Conservation (phyloP, 2,113 vertebrate species). For the Sapayoa aenigma region DNA sequence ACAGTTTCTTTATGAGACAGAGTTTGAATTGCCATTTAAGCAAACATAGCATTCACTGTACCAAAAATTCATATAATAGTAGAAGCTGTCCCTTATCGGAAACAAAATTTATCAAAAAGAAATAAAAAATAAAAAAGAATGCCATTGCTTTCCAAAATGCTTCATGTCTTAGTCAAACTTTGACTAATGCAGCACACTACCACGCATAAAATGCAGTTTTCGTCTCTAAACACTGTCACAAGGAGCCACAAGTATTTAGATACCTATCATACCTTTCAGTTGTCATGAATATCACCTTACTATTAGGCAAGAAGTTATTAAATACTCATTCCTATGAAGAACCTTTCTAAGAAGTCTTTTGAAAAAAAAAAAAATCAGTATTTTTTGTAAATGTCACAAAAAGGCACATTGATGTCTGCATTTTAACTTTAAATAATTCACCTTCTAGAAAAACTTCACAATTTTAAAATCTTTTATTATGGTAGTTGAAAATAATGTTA, state of each 20-base stretch:
- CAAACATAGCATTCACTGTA: not conserved
- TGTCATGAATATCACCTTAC: not conserved
- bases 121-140: not conserved
- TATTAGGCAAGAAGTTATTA: not conserved
- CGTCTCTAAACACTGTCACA: not conserved
- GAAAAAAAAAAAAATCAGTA: not conserved
- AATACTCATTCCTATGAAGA: not conserved
- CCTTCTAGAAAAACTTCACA: rapidly evolving
- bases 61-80: not conserved
- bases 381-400: not conserved
- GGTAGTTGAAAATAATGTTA: not conserved
- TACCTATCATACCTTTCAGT: not conserved
- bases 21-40: not conserved
- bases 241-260: not conserved
- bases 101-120: not conserved
- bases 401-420: not conserved
- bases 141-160: not conserved
- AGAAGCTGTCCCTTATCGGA: not conserved
- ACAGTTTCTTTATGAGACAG: not conserved
- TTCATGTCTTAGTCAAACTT: not conserved
- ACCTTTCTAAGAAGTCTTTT: not conserved
- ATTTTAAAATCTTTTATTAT: not conserved
- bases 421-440: not conserved
- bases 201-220: not conserved
- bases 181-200: not conserved